These are phyloP conservation scores for Cacatua alba DNA, from an alignment of 2,113 vertebrate species.

Conservation along the genomic window DNA sequence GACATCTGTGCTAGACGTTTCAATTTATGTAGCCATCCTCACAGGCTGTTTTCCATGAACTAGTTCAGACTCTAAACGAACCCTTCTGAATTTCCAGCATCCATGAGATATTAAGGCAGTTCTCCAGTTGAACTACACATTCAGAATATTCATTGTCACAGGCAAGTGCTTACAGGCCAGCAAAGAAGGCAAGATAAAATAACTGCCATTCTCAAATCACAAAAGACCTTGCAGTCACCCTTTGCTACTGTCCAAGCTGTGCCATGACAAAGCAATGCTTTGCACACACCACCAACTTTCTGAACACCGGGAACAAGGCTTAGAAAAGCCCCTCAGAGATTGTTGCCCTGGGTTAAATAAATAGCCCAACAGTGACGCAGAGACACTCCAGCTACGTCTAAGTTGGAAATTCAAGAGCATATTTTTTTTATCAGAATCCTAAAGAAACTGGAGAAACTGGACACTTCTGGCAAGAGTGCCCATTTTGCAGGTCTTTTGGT, in stretches of 20 bases:
- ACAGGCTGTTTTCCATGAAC: background rate
- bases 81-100: background rate
- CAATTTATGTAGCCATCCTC: background rate
- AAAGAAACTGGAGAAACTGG: background rate
- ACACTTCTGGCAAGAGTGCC: background rate
- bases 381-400: background rate
- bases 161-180: background rate
- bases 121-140: background rate
- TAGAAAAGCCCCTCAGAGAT: background rate
- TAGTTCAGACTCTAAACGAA: background rate
- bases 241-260: background rate
- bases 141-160: background rate
- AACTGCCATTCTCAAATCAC: fast-evolving
- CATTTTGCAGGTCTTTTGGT: background rate
- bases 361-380: background rate
- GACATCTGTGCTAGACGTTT: background rate
- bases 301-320: background rate
- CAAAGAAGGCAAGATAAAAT: background rate
- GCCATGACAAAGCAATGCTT: background rate
- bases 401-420: fast-evolving
- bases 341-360: background rate
- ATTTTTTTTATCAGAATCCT: background rate
- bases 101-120: fast-evolving
- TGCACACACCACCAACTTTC: background rate
- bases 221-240: background rate